Base-by-base conservation (phyloP, 2,888 invertebrate species). In the Agrochola litura region DNA sequence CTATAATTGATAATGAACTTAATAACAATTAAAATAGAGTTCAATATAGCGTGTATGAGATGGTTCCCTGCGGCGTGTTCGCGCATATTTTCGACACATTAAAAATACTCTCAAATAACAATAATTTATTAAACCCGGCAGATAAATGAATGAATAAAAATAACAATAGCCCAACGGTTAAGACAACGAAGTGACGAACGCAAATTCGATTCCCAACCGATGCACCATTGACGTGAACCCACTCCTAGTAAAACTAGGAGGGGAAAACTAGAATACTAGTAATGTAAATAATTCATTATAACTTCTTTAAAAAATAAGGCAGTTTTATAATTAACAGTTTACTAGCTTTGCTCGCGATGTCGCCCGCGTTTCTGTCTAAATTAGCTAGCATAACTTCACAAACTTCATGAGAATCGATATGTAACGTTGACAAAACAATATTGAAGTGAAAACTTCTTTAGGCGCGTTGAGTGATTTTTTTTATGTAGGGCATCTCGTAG, bases 221-320 rank as follows among this genome's bases (percentile, higher is more conserved):
- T 30, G 8, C 16, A 60, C 41, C 41, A 30, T 52, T 8, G 22
- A 52, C 6, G 9, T 25, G 16, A 76, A 37, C 63, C 30, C 41
- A 22, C 72, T 72, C 12, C 16, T 12, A 41, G 6, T 22, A 16
- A 9, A 73, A 6, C 49, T 43, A n/a, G n/a, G 16, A 12, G 30
- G 46, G 37, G 46, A 22, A 16, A 56, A 16, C 19, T 49, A 49
- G 4, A 49, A 76, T 82, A 78, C 76, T 82, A 30, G 8, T 12
- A 43, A 52, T 30, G 56, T 64, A 76, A 76, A 82, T 43, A 82
- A 76, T 63, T 82, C n/a, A 54, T 76, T 0, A 16, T 77, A 64
- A 82, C 41, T 76, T 73, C 25, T 37, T 43, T 56, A 76, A 58
- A 82, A 76, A 78, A 82, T 30, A 78, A 78, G 78, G 77, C 83